phyloP scores from a whole-genome alignment of 2,888 invertebrate genomes.

The Terebella lapidaria region DNA sequence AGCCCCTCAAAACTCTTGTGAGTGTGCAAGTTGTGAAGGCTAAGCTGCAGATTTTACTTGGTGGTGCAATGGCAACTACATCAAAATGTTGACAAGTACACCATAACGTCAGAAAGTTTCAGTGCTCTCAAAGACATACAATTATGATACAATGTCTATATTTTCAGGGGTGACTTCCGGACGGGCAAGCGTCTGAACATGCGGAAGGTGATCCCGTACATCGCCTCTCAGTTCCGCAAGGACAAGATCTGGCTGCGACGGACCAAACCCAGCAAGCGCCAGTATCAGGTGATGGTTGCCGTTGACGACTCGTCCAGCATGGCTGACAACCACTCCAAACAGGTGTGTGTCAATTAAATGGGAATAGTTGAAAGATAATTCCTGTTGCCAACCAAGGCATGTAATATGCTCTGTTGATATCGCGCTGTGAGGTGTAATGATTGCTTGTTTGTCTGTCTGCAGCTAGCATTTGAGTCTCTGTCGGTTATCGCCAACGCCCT shows the following conservation, averaged over 20 bases:
- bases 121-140: not conserved
- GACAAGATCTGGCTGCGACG: constrained; percentile 98
- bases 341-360: constrained; percentile 52
- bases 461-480: constrained; percentile 87
- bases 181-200: constrained; percentile 97
- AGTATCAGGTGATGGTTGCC: constrained; percentile 93
- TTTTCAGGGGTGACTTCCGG: constrained; percentile 78
- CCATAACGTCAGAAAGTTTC: not conserved
- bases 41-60: too few relatives aligned
- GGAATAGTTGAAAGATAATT: not conserved
- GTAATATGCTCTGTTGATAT: too few relatives aligned
- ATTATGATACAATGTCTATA: not conserved
- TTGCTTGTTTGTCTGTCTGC: too few relatives aligned
- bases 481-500: constrained; percentile 84
- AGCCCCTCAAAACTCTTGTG: not conserved
- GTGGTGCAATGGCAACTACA: too few relatives aligned
- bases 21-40: not conserved
- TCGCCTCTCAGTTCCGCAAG: constrained; percentile 97
- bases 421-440: too few relatives aligned
- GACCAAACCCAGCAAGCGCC: constrained; percentile 88
- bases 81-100: not conserved
- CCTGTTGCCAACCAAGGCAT: not conserved
- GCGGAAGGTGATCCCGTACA: constrained; percentile 96
- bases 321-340: constrained; percentile 59
- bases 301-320: constrained; percentile 86